Conservation (phyloP, 2,113 vertebrate species). For the Cygnus buccinator region DNA sequence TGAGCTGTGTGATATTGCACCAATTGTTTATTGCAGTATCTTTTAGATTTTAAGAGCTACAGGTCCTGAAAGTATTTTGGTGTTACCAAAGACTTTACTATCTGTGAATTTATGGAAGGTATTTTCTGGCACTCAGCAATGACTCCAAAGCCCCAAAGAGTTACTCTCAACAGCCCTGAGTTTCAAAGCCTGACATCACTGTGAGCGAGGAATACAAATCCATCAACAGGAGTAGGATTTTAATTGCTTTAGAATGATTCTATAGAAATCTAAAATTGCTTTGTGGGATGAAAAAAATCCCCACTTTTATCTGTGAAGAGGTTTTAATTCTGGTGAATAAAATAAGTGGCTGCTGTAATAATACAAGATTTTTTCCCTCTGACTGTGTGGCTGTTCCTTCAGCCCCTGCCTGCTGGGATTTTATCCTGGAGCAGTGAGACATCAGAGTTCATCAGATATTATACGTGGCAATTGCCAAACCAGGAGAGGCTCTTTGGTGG, state of each 20-base stretch:
- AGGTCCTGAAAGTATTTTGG: neutral
- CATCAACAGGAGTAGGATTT: conserved; percentile 24
- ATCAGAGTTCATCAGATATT: conserved; percentile 54
- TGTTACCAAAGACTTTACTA: conserved; percentile 30
- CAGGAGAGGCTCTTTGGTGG: conserved; percentile 43
- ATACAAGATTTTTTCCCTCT: conserved; percentile 1
- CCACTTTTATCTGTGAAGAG: conserved; percentile 27
- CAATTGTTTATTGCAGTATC: neutral
- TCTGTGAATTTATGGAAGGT: neutral
- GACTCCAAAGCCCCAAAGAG: conserved; percentile 44
- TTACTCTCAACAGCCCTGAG: neutral
- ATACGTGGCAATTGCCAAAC: conserved; percentile 20
- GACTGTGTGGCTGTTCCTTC: conserved; percentile 30
- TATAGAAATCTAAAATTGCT: conserved; percentile 45
- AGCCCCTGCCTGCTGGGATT: conserved; percentile 31
- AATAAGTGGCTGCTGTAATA: conserved; percentile 16
- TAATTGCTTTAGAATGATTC: conserved; percentile 52
- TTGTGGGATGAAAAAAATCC: neutral
- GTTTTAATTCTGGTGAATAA: conserved; percentile 29
- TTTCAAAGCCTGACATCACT: conserved; percentile 55
- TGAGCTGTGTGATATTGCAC: neutral
- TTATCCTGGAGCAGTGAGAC: conserved; percentile 23
- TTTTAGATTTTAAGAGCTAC: conserved; percentile 1
- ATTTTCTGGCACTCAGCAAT: conserved; percentile 28
- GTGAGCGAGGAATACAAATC: conserved; percentile 11